Percentiles rank a stretch among this genome's conserved stretches.
These are phyloP conservation scores for Struthidea cinerea DNA, from an alignment of 2,113 vertebrate species.

Conservation along the genomic window DNA sequence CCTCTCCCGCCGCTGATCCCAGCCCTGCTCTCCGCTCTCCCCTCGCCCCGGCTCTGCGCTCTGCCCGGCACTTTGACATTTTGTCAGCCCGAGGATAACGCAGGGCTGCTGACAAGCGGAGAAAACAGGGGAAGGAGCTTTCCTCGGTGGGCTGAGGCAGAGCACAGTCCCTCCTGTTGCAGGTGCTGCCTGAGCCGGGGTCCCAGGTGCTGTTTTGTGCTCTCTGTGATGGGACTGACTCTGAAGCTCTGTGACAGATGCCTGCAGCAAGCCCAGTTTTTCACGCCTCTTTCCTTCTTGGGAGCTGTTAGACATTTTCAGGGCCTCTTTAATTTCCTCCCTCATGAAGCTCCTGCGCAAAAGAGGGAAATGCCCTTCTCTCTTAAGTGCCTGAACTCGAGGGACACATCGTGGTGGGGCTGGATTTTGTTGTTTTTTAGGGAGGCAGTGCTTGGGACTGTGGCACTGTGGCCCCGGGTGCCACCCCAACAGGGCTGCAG, in stretches of 20 bases:
- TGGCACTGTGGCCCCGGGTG: rapidly evolving
- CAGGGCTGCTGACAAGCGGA: not conserved
- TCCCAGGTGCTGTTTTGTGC: not conserved
- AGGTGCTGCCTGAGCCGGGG: not conserved
- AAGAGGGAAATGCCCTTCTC: not conserved
- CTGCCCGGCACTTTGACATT: not conserved
- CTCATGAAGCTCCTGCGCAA: not conserved
- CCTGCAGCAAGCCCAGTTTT: not conserved
- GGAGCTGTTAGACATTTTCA: not conserved
- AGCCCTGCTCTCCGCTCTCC: not conserved
- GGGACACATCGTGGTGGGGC: not conserved
- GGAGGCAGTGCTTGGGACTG: not conserved
- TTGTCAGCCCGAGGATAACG: not conserved
- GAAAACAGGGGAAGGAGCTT: not conserved
- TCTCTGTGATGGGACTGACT: not conserved
- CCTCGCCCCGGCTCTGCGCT: rapidly evolving
- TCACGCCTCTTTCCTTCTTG: not conserved
- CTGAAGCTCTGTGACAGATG: not conserved
- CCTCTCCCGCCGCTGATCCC: not conserved
- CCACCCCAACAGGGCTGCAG: not conserved
- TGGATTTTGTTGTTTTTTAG: not conserved
- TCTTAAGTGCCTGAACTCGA: not conserved
- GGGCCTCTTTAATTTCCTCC: not conserved
- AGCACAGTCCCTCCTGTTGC: not conserved
- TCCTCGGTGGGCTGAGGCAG: not conserved